phyloP scores from a whole-genome alignment of 2,888 invertebrate genomes.

The Sussaba pulchella region DNA sequence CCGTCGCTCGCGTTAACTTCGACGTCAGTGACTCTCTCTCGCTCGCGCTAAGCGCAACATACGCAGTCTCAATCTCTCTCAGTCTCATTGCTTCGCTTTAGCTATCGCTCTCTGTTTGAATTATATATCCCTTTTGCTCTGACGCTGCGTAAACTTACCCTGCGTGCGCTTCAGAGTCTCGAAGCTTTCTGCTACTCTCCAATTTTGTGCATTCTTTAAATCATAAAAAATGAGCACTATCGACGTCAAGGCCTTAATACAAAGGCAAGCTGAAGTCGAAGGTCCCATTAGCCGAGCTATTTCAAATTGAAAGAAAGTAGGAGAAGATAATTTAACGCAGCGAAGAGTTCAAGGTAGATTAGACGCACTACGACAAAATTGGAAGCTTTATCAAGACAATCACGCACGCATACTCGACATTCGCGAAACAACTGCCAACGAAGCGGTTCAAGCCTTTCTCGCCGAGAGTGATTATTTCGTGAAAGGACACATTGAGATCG shows the following conservation, averaged over 20 bases:
- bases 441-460: conserved; percentile 14
- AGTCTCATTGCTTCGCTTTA: too few relatives aligned
- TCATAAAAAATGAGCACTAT: conserved; percentile 17
- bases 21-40: too few relatives aligned
- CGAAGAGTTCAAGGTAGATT: conserved; percentile 31
- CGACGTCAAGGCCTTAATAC: conserved; percentile 25
- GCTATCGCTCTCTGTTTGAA: too few relatives aligned
- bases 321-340: conserved; percentile 24
- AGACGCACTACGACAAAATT: conserved; percentile 4
- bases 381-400: conserved; percentile 18
- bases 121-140: too few relatives aligned
- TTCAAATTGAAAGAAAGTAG: conserved; percentile 17
- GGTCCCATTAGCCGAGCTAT: conserved; percentile 25
- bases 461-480: conserved; percentile 19
- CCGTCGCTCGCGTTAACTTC: too few relatives aligned
- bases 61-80: too few relatives aligned
- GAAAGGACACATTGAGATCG: not conserved
- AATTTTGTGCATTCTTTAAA: too few relatives aligned
- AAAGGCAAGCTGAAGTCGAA: conserved; percentile 19
- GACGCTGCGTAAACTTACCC: too few relatives aligned
- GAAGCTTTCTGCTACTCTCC: too few relatives aligned
- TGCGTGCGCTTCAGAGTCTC: too few relatives aligned
- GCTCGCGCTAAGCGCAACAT: too few relatives aligned
- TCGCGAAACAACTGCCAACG: conserved; percentile 10
- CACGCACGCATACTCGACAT: conserved; percentile 17